These are phyloP conservation scores for Auanema sp. DNA, from an alignment of 2,888 invertebrate genomes.

Conservation along the genomic window DNA sequence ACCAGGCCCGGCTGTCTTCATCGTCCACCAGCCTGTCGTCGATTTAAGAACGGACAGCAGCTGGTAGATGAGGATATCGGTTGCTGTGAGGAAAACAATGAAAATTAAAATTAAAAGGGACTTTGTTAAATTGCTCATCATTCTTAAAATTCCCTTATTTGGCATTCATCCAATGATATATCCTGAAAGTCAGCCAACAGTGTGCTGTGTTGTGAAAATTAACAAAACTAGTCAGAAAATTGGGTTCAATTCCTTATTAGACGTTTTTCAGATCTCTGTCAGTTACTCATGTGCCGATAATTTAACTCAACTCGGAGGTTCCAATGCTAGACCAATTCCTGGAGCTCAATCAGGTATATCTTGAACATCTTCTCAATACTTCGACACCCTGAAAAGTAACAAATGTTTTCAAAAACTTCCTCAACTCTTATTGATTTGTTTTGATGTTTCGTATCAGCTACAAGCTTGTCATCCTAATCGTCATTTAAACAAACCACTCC, in stretches of 20 bases:
- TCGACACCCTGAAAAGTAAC: not conserved
- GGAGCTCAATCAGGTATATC: conserved; percentile 31
- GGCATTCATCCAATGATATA: conserved; percentile 6
- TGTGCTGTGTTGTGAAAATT: not conserved
- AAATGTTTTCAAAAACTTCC: not conserved
- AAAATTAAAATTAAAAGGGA: too few species aligned
- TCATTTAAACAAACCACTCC: too few species aligned
- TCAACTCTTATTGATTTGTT: too few species aligned
- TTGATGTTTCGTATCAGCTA: too few species aligned
- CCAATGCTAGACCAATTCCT: conserved; percentile 45
- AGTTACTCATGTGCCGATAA: conserved; percentile 54
- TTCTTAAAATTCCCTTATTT: conserved; percentile 4
- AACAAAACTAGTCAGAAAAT: not conserved
- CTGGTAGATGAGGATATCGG: too few species aligned
- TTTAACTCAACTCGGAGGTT: conserved; percentile 43
- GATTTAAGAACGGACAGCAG: too few species aligned
- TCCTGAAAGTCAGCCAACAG: conserved; percentile 6
- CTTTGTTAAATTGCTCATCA: conserved; percentile 7
- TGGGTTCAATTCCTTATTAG: not conserved
- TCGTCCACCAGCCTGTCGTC: too few species aligned
- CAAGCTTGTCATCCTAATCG: too few species aligned
- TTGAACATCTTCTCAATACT: conserved; percentile 9
- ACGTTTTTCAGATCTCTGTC: conserved; percentile 49
- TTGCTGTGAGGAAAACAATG: too few species aligned
- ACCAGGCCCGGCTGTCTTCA: too few species aligned